These are phyloP conservation scores for Zapus hudsonius DNA, from an alignment of 2,113 vertebrate species.

Conservation along the genomic window DNA sequence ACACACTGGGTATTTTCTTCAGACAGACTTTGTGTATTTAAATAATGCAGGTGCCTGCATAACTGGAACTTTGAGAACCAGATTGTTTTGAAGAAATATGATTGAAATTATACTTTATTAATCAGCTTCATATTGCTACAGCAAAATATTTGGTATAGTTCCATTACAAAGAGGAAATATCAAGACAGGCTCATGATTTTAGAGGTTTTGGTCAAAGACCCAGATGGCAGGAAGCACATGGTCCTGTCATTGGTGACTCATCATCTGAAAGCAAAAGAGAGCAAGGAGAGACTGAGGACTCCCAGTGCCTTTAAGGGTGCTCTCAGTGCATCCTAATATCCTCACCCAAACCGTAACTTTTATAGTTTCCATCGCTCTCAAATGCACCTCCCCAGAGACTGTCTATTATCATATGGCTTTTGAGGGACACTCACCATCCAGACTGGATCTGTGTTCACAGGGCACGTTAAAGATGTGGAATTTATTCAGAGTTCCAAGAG, in stretches of 20 bases:
- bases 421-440: neutral
- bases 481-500: neutral
- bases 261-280: neutral
- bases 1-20: neutral
- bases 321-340: neutral
- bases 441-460: neutral
- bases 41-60: neutral
- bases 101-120: neutral
- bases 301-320: neutral
- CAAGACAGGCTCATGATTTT: neutral
- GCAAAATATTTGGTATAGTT: neutral
- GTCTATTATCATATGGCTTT: neutral
- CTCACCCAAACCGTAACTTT: neutral
- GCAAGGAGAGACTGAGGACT: neutral
- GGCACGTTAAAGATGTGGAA: neutral
- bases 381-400: neutral
- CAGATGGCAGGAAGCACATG: too few species aligned
- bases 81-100: neutral
- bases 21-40: neutral
- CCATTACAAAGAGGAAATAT: neutral
- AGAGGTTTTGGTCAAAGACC: neutral
- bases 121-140: neutral
- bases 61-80: neutral
- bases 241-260: rapidly evolving
- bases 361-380: neutral